A percentile compares a stretch with the other conserved stretches of the same genome.
These are phyloP conservation scores for Apogon hyalosoma DNA, from an alignment of 2,797 vertebrate genomes.

Conservation along the genomic window DNA sequence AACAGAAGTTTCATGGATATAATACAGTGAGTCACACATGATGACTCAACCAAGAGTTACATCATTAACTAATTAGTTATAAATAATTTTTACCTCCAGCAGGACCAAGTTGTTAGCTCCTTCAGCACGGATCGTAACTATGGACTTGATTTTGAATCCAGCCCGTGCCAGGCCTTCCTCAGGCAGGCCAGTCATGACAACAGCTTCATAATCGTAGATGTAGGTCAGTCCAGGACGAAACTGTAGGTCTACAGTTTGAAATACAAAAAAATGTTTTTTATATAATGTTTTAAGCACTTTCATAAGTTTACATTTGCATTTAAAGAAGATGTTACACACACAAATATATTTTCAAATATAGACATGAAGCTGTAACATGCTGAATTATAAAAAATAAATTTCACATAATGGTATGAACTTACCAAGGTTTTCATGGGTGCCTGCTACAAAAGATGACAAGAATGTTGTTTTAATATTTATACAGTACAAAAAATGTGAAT, in stretches of 20 bases:
- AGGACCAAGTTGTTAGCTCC: constrained; percentile 70
- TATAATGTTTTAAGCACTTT: background rate
- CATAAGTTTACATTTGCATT: background rate
- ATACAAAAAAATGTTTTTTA: background rate
- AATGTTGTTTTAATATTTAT: constrained; percentile 18
- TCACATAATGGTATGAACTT: constrained; percentile 41
- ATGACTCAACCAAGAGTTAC: background rate
- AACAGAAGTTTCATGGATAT: background rate
- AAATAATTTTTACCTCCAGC: constrained; percentile 81
- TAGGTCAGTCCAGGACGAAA: constrained; percentile 78
- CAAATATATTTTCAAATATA: no score
- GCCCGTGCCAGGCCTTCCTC: constrained; percentile 83
- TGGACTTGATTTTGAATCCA: constrained; percentile 85
- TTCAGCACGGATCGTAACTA: constrained; percentile 80
- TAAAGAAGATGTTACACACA: constrained; percentile 2
- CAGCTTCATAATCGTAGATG: constrained; percentile 83
- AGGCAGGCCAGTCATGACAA: constrained; percentile 80
- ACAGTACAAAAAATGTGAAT: background rate
- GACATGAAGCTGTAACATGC: no score
- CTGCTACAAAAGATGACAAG: constrained; percentile 61
- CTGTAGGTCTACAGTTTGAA: constrained; percentile 71
- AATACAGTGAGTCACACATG: background rate
- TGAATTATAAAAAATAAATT: no score
- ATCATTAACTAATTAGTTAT: background rate
- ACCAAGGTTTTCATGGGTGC: constrained; percentile 72